These are phyloP conservation scores for Drosophila takahashii DNA, from an alignment of 1,140 invertebrate genomes.

Conservation along the genomic window DNA sequence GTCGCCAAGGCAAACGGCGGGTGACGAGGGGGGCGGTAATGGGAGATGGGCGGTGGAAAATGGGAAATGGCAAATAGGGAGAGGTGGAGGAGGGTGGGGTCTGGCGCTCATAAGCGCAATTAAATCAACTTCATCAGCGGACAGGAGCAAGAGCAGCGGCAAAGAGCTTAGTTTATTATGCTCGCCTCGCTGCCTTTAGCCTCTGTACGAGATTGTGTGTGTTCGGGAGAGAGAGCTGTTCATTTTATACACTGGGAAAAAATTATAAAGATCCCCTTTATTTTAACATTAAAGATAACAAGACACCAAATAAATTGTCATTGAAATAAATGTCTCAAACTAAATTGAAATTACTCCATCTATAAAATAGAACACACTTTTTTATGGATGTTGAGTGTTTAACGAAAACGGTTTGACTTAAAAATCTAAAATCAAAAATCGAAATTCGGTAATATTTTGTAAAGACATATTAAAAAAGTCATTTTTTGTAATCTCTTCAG, in stretches of 20 bases:
- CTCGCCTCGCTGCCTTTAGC: slow-evolving; percentile 46
- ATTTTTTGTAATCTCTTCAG: too few species aligned
- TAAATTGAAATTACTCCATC: too few species aligned
- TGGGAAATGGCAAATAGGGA: neutral
- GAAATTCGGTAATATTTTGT: neutral
- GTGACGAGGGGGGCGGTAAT: neutral
- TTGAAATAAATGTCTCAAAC: too few species aligned
- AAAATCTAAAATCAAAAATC: neutral
- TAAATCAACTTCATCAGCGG: slow-evolving; percentile 64
- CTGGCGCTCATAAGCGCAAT: slow-evolving; percentile 62
- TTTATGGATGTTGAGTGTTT: too few species aligned
- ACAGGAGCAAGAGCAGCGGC: slow-evolving; percentile 33
- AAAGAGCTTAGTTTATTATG: slow-evolving; percentile 60
- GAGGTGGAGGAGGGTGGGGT: neutral
- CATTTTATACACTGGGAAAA: slow-evolving; percentile 42
- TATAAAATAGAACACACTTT: too few species aligned
- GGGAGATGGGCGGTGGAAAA: neutral
- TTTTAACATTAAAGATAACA: too few species aligned
- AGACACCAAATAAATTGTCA: too few species aligned
- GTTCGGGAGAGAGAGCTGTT: slow-evolving; percentile 7
- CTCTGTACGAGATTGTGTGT: slow-evolving; percentile 16
- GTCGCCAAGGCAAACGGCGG: slow-evolving; percentile 42
- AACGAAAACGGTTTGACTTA: too few species aligned
- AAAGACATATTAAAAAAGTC: neutral
- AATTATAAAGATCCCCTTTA: too few species aligned